These are phyloP conservation scores for Oophaga sylvatica DNA, from an alignment of 2,797 vertebrate genomes.

Conservation along the genomic window DNA sequence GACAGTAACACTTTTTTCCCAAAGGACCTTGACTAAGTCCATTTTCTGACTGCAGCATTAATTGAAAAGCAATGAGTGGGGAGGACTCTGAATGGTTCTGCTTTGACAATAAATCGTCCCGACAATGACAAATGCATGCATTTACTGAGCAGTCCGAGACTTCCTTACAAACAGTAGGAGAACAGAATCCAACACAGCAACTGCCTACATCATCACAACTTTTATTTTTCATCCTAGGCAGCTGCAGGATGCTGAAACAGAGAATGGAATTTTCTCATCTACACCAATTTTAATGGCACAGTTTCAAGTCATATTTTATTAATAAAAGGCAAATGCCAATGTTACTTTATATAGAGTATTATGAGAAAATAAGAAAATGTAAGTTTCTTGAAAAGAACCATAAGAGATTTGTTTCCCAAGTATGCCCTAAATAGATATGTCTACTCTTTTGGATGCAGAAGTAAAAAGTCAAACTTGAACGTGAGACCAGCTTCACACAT, in stretches of 20 bases:
- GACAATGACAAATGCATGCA: slow-evolving; percentile 69
- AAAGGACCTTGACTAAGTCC: slow-evolving; percentile 54
- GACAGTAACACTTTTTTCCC: slow-evolving; percentile 64
- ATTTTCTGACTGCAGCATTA: slow-evolving; percentile 61
- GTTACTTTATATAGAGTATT: not conserved
- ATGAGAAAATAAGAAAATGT: not conserved
- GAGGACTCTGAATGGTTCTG: slow-evolving; percentile 60
- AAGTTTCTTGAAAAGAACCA: not conserved
- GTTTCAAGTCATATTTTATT: not conserved
- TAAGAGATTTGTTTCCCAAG: too few relatives aligned
- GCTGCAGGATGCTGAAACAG: not conserved
- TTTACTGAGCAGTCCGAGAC: slow-evolving; percentile 66
- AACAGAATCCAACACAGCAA: slow-evolving; percentile 12
- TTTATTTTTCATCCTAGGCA: slow-evolving; percentile 6
- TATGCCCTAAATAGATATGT: too few relatives aligned
- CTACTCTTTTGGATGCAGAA: too few relatives aligned
- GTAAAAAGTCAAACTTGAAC: too few relatives aligned
- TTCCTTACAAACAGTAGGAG: slow-evolving; percentile 26
- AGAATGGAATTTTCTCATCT: slow-evolving; percentile 6
- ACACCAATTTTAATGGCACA: not conserved
- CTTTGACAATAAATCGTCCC: slow-evolving; percentile 67
- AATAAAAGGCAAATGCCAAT: not conserved
- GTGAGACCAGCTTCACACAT: too few relatives aligned
- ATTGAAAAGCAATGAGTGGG: slow-evolving; percentile 65
- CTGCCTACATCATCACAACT: slow-evolving; percentile 34